Conservation (phyloP, 37 sponge, comb jelly and placozoan genomes). For the Crambe crambe region DNA sequence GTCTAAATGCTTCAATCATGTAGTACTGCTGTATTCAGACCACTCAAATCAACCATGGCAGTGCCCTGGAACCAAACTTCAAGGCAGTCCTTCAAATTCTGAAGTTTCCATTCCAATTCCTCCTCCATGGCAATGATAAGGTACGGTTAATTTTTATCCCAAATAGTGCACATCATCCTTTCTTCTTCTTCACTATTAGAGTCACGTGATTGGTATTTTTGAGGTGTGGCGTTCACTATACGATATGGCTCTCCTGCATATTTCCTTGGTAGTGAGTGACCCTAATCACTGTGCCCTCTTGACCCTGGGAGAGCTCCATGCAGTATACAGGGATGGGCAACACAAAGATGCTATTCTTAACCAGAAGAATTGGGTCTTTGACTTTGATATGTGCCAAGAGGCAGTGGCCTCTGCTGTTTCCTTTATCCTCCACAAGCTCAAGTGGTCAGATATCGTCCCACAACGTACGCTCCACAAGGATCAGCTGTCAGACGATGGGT, state of each 20-base stretch:
- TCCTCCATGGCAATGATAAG: not conserved
- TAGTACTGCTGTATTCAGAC: conserved; percentile 1
- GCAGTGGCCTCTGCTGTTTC: conserved; percentile 15
- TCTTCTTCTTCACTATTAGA: not conserved
- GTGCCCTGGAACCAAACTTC: conserved; percentile 22
- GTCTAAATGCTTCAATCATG: not conserved
- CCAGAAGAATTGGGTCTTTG: not conserved
- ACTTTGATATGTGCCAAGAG: conserved; percentile 21
- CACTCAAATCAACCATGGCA: conserved; percentile 18
- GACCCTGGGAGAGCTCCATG: not conserved
- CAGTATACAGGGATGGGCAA: not conserved
- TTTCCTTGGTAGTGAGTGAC: conserved; percentile 4
- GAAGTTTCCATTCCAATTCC: conserved; percentile 38
- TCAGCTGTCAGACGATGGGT: not conserved
- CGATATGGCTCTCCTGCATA: not conserved
- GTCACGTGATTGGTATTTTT: not conserved
- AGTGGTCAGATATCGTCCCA: not conserved
- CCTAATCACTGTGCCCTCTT: conserved; percentile 19
- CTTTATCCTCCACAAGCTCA: not conserved
- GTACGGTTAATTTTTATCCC: too few species aligned
- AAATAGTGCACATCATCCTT: too few species aligned
- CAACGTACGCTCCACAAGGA: not conserved
- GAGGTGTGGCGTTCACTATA: conserved; percentile 19
- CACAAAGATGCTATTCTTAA: not conserved
- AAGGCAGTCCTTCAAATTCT: not conserved